phyloP scores from a whole-genome alignment of 2,797 vertebrate species.

The Argya squamiceps region DNA sequence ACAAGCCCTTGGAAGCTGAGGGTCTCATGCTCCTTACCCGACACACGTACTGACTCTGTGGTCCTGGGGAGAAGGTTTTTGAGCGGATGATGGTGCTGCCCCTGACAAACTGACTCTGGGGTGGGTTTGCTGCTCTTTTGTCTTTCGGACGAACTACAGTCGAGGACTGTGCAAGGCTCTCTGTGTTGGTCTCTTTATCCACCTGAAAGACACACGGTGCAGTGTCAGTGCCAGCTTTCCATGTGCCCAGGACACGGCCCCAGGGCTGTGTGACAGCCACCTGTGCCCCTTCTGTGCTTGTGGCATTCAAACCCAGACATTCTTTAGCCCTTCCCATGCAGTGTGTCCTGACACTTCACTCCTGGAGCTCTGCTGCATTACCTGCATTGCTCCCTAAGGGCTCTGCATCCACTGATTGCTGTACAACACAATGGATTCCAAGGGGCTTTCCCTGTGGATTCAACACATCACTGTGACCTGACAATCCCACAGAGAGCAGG shows the following conservation, averaged over 20 bases:
- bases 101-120: constrained; percentile 87
- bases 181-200: constrained; percentile 95
- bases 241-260: not conserved
- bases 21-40: constrained; percentile 78
- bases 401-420: not conserved
- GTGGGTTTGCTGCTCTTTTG: constrained; percentile 80
- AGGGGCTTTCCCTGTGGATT: not conserved
- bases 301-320: not conserved
- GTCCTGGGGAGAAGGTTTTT: constrained; percentile 96
- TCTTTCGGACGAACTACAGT: constrained; percentile 93
- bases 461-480: not conserved
- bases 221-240: not conserved
- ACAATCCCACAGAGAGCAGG: not conserved
- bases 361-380: not conserved
- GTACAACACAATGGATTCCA: not conserved
- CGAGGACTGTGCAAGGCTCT: constrained; percentile 72
- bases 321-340: not conserved
- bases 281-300: fast-evolving
- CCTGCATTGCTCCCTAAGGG: not conserved
- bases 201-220: constrained; percentile 71
- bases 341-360: not conserved
- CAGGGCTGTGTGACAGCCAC: not conserved
- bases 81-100: constrained; percentile 96
- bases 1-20: not conserved
- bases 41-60: constrained; percentile 97